phyloP scores from a whole-genome alignment of 2,113 vertebrate genomes.

The Muscicapa adusta region DNA sequence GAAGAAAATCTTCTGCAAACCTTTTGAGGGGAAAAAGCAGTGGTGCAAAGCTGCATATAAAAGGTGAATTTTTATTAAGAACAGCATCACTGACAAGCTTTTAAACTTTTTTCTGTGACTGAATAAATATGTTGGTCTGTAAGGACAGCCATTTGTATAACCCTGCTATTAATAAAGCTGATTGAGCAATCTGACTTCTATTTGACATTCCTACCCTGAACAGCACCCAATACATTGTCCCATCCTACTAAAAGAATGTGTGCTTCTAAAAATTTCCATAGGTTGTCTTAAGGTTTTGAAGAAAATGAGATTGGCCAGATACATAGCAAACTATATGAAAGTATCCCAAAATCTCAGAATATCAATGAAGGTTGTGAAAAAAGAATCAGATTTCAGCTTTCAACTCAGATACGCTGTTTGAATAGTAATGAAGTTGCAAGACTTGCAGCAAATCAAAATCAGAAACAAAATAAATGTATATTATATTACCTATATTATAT shows the following conservation, averaged over 20 bases:
- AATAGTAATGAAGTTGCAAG: not conserved
- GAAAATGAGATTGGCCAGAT: not conserved
- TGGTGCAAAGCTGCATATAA: not conserved
- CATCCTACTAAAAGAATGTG: not conserved
- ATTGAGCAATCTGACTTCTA: not conserved
- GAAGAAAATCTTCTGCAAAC: not conserved
- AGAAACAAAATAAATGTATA: not conserved
- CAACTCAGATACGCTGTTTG: not conserved
- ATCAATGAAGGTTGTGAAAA: not conserved
- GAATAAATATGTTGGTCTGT: not conserved
- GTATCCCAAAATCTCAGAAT: not conserved
- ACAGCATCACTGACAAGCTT: not conserved
- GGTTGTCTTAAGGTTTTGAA: not conserved
- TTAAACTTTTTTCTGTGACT: not conserved
- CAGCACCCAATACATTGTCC: not conserved
- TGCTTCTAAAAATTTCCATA: not conserved
- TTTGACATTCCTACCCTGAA: not conserved
- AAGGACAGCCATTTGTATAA: not conserved
- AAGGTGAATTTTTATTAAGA: not conserved
- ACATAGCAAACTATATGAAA: not conserved
- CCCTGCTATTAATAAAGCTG: not conserved
- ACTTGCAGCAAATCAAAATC: not conserved
- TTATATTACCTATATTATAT: not conserved
- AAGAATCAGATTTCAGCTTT: not conserved
- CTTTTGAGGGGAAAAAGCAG: not conserved